Base-by-base conservation (phyloP, 2,888 invertebrate species). In the Chorisops tibialis region DNA sequence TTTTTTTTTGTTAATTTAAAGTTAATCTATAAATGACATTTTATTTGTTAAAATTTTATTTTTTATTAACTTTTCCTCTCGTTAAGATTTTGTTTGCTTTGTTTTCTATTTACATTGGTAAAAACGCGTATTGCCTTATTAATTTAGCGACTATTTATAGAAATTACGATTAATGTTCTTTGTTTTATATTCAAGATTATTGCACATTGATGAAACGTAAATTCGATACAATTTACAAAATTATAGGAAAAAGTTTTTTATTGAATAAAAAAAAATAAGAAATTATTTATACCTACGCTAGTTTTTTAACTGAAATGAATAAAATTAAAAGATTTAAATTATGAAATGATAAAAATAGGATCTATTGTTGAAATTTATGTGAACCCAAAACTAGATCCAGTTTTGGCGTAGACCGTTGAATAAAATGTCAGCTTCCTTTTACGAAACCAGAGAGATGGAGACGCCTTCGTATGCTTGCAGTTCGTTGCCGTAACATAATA, bases 171-270 rank as follows among this genome's bases (percentile, higher is more conserved):
- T 56, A 41, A 41, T 14, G 21, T 47, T 21, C 19, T 47, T 12
- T 47, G 1, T 47, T 47, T 47, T 47, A 56, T 41, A 19, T 39
- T 35, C 45, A 48, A 59, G 41, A 59, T 18, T 59, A 59, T 59
- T 59, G 59, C 59, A 59, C 59, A 59, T 59, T 58, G 6, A 41
- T 41, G 38, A 24, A 59, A 59, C 59, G 38, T 48, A 59, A 59
- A 47, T 59, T 59, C 48, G 48, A 11, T 38, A 59, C 38, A 45
- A 16, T 59, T 47, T 59, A 48, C 49, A 59, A 58, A 58, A 58
- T 24, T n/a, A 45, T 58, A 45, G 22, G 19, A 52, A 49, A 50
- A 35, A 11, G 14, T 12, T n/a, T n/a, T n/a, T n/a, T n/a, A n/a
- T 7, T 37, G 11, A 37, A 37, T 37, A 37, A 37, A 37, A 37